Base-by-base conservation (phyloP, 2,113 vertebrate species). In the Helogale parvula region DNA sequence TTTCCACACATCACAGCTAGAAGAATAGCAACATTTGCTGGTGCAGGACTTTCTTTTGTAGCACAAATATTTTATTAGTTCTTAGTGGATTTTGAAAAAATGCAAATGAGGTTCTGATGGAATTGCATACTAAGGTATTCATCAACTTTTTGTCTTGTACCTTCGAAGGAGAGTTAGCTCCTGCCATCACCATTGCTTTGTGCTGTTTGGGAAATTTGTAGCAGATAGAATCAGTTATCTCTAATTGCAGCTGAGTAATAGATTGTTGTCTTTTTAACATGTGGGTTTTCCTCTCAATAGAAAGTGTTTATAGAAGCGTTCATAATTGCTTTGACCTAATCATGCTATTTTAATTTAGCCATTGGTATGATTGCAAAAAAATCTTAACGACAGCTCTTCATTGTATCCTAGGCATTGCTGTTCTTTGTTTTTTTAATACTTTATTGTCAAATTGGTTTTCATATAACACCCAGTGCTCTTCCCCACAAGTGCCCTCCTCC, bases 141-240 rank as follows among this genome's bases (percentile, higher is more conserved):
- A 15, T 83, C 63, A 87, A 82, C 9, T 81, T 90, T 90, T 97
- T 87, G 21, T 69, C 77, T 92, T 65, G 52, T 54, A 69, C 89
- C 96, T 98, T 96, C 1, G 79, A 47, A 93, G 80, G 50, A 71
- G 33, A 90, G 65, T 89, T 83, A 60, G 50, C 54, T 83, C 85
- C 19, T 87, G 25, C 83, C 27, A 66, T 79, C 93, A 83, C 3
- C 94, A 87, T 52, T 92, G 77, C 17, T 97, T 90, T 81, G 65
- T 52, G 31, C 16, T 85, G 27, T 86, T 82, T 91, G 72, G 45
- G 93, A 92, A 96, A 31, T 33, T 88, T 96, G 29, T 88, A 45
- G 45, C 27, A 83, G 47, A 80, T 74, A 82, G 47, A 4, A 4
- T 94, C 27, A 52, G 63, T 25, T 88, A n/a, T 45, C 54, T 60